These are phyloP conservation scores for Gulo gulo DNA, from an alignment of 2,113 vertebrate species.

Conservation along the genomic window DNA sequence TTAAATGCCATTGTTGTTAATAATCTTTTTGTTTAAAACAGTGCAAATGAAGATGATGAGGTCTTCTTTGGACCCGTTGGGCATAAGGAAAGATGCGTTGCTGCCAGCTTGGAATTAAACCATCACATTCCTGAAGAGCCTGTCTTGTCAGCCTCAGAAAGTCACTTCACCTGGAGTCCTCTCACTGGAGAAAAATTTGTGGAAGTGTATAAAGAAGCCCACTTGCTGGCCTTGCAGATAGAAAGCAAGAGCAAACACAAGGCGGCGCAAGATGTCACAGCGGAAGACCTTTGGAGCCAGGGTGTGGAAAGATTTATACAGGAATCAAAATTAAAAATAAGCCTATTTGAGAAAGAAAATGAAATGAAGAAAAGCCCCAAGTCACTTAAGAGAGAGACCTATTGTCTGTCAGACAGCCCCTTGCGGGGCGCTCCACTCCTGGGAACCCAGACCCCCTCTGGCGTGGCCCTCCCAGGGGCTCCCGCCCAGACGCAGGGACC, in stretches of 20 bases:
- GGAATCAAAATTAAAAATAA: conserved; percentile 84
- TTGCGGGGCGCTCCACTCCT: conserved; percentile 79
- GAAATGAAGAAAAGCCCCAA: conserved; percentile 79
- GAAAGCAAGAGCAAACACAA: conserved; percentile 71
- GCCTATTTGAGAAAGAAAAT: conserved; percentile 78
- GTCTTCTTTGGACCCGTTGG: conserved; percentile 89
- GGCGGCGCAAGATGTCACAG: neutral
- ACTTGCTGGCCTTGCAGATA: conserved; percentile 85
- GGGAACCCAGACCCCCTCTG: conserved; percentile 73
- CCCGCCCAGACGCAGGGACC: rapidly evolving
- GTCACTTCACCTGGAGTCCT: conserved; percentile 85
- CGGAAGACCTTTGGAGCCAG: neutral
- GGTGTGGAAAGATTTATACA: conserved; percentile 85
- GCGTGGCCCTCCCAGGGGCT: neutral
- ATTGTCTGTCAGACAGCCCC: conserved; percentile 86
- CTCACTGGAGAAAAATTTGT: conserved; percentile 88
- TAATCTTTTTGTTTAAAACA: conserved; percentile 24
- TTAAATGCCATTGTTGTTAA: neutral
- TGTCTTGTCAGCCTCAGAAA: neutral
- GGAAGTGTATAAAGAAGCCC: conserved; percentile 92
- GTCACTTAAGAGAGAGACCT: conserved; percentile 89
- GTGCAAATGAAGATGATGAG: conserved; percentile 90
- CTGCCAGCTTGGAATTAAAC: conserved; percentile 69
- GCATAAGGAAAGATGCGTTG: conserved; percentile 86
- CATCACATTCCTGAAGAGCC: neutral